Conservation (phyloP, 2,797 vertebrate species). For the Caiman crocodilus region DNA sequence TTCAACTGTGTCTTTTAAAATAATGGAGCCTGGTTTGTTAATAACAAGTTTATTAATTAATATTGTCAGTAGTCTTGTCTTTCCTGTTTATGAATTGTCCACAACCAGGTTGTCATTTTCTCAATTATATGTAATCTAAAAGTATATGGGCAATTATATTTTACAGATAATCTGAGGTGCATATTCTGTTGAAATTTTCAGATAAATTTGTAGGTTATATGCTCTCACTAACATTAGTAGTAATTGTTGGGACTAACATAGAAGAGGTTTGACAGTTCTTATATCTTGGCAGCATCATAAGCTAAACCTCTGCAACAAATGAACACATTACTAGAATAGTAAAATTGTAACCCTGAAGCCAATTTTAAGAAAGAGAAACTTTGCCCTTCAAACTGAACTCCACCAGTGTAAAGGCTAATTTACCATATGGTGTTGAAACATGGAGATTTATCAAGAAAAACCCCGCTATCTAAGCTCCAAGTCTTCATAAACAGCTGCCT, state of each 20-base stretch:
- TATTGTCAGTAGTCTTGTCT: background rate
- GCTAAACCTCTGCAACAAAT: conserved; percentile 9
- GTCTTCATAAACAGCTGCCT: too few species aligned
- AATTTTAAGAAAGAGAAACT: background rate
- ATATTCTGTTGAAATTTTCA: background rate
- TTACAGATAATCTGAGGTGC: too few species aligned
- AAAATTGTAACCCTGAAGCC: background rate
- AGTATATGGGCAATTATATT: background rate
- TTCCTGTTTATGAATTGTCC: conserved; percentile 17
- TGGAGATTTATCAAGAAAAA: too few species aligned
- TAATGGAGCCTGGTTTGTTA: too few species aligned
- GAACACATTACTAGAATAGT: background rate
- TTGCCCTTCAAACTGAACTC: background rate
- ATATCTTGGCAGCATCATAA: background rate
- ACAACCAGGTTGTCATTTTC: background rate
- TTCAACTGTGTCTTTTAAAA: background rate
- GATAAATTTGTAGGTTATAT: conserved; percentile 25
- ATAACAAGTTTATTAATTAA: too few species aligned
- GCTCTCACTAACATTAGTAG: conserved; percentile 8
- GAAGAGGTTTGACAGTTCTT: background rate
- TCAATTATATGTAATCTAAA: background rate
- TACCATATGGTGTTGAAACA: too few species aligned
- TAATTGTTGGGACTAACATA: conserved; percentile 16
- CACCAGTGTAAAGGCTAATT: background rate
- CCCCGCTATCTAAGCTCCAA: too few species aligned